A percentile compares a stretch with the other conserved stretches of the same genome.
Conservation (phyloP, 2,797 vertebrate species). For the Pangasius krempfi region DNA sequence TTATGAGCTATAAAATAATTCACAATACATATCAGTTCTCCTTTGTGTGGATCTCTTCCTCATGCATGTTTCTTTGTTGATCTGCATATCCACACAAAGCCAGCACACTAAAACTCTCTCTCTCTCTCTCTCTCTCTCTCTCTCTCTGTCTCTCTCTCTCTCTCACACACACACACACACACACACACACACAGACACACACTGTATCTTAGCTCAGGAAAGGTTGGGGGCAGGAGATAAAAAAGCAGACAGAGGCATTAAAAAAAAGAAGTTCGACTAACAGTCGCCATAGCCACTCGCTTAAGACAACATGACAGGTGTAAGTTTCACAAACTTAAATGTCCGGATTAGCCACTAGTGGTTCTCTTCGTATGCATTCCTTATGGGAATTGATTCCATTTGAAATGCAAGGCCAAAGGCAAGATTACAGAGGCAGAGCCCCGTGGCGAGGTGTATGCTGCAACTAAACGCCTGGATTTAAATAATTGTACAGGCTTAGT, state of each 20-base stretch:
- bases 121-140: background rate
- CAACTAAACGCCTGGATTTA: slow-evolving; percentile 99
- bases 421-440: slow-evolving; percentile 96
- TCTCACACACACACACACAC: slow-evolving; percentile 19
- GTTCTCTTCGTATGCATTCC: slow-evolving; percentile 97
- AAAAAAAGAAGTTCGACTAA: slow-evolving; percentile 65
- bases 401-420: slow-evolving; percentile 99
- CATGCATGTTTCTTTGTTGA: background rate
- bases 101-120: slow-evolving; percentile 3
- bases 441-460: slow-evolving; percentile 97
- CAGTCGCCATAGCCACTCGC: slow-evolving; percentile 73
- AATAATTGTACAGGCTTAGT: slow-evolving; percentile 99
- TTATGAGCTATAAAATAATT: background rate
- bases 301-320: slow-evolving; percentile 92
- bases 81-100: slow-evolving; percentile 11
- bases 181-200: background rate
- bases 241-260: slow-evolving; percentile 58
- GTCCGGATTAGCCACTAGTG: slow-evolving; percentile 96
- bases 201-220: slow-evolving; percentile 33
- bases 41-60: background rate
- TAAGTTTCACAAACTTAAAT: slow-evolving; percentile 98
- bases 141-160: background rate
- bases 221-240: slow-evolving; percentile 34
- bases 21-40: background rate
- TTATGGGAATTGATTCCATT: slow-evolving; percentile 99